Conservation (phyloP, 2,113 vertebrate species). For the Gadus chalcogrammus region DNA sequence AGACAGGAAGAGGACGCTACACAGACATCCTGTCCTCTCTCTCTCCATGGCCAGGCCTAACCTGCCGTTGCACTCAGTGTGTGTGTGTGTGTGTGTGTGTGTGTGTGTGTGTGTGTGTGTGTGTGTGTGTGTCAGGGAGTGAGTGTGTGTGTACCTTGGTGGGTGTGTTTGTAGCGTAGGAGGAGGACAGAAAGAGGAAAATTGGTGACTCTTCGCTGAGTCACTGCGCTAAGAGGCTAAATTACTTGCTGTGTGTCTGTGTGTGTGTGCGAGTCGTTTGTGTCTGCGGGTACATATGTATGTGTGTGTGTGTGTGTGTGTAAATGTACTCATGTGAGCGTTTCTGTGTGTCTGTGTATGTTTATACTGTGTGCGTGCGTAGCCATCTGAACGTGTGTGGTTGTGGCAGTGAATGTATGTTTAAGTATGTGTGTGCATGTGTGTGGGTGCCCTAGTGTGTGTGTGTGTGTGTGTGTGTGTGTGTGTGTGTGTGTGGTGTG, state of each 20-base stretch:
- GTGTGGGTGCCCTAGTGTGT: neutral
- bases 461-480: conserved; percentile 3
- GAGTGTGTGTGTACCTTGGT: neutral
- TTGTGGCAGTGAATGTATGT: neutral
- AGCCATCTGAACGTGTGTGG: neutral
- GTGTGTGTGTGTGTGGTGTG: too few relatives aligned
- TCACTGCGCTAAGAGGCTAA: conserved; percentile 44
- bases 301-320: neutral
- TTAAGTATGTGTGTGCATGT: neutral
- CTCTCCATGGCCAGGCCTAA: neutral
- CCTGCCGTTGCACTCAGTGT: conserved; percentile 3
- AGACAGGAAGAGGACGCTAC: conserved; percentile 2
- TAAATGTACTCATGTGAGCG: conserved; percentile 1
- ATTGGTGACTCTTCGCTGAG: conserved; percentile 53
- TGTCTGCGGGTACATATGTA: neutral
- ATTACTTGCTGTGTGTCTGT: conserved; percentile 38
- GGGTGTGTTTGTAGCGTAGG: conserved; percentile 15
- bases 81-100: conserved; percentile 25
- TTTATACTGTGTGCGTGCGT: neutral
- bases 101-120: neutral
- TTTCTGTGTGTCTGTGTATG: conserved; percentile 13
- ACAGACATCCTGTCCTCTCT: conserved; percentile 17
- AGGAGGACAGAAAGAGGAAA: conserved; percentile 46
- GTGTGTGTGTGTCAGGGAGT: conserved; percentile 1
- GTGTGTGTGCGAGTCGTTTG: conserved; percentile 13